Conservation (phyloP, 2,113 vertebrate species). For the Aleadryas rufinucha region DNA sequence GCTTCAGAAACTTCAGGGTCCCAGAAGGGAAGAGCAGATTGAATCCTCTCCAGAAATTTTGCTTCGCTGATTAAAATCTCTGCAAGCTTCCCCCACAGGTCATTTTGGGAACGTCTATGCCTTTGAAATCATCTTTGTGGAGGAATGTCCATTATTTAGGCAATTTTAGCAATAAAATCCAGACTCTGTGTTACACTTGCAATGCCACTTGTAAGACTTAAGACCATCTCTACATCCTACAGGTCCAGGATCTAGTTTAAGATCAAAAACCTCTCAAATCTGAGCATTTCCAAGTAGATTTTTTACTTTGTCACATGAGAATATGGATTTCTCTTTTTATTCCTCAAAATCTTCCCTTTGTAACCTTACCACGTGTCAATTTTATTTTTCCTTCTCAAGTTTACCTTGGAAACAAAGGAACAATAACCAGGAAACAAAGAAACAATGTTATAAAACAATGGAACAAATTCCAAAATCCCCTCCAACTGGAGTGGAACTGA, state of each 20-base stretch:
- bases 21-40: neutral
- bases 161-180: neutral
- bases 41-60: slow-evolving; percentile 5
- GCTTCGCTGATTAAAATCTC: slow-evolving; percentile 5
- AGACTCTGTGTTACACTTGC: neutral
- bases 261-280: neutral
- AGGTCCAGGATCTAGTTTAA: neutral
- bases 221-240: neutral
- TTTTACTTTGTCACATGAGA: neutral
- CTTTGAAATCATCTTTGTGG: neutral
- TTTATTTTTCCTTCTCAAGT: neutral
- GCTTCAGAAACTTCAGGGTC: neutral
- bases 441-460: neutral
- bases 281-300: neutral
- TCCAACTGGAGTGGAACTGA: neutral
- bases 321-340: neutral
- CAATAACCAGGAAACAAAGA: neutral
- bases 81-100: neutral
- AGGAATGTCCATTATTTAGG: neutral
- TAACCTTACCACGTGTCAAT: neutral
- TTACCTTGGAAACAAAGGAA: neutral
- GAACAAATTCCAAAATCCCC: neutral
- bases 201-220: neutral
- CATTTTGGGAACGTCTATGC: neutral
- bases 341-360: neutral